Evolutionary conservation across 1,140 invertebrate species (phyloP), one percentile per base, ranked within the genome.

Genomic region (Brachionus plicatilis): DNA sequence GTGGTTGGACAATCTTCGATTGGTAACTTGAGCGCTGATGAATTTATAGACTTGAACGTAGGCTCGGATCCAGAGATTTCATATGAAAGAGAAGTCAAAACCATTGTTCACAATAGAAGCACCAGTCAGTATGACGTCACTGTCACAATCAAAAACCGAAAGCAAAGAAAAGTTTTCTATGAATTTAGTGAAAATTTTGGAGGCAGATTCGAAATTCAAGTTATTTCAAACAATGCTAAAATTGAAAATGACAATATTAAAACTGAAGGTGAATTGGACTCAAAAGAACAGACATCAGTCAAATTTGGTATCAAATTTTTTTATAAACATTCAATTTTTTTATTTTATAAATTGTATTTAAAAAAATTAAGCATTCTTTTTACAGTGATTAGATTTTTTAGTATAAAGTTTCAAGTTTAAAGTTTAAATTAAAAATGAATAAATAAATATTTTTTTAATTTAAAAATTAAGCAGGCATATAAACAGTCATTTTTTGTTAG

Each of bases 191-290:
- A 79, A 60, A 24, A 56, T 56, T 43, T 78, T 56, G 17, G 43
- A 11, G 72, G 72, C 3, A 76, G 72, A 76, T 76, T 76, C n/a
- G 72, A 76, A 50, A 1, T 76, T 11, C 17, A 47, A 50, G n/a
- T 2, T 20, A 8, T 76, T 47, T 76, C 72, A 27, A 24, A 50
- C 12, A 50, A 24, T 27, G 17, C 47, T 20, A 76, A 76, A 47
- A 76, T 76, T 50, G 72, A 76, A 76, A 76, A 76, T 47, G 45
- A 76, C 27, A 12, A 76, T 76, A 45, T 76, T 3, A 76, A 47
- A 76, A 76, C 43, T 6, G 43, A 76, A 27, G 72, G 72, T 29
- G n/a, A 24, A 14, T 76, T 76, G 72, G 45, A 76, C 7, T 20
- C 72, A 9, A 76, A 50, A 50, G 41, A 50, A 24, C 14, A 47